Evolutionary conservation across 1,140 invertebrate genomes (phyloP).

Genomic region (Temnothorax nylanderi): DNA sequence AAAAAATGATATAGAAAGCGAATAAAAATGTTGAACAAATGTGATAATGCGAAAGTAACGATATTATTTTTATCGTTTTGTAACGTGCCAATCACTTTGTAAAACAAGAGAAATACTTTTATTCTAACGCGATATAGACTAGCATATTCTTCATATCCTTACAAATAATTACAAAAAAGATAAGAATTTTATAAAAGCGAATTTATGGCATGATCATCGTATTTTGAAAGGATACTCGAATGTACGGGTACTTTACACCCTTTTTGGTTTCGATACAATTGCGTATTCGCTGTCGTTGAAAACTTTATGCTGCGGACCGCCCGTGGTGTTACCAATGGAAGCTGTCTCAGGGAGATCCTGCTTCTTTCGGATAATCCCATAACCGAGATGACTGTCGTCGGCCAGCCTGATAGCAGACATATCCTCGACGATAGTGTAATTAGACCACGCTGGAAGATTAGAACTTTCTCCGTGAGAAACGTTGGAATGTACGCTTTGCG

Average conservation of each 20-base stretch:
- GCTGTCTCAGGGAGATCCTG: constrained; percentile 83
- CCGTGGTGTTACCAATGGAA: constrained; percentile 82
- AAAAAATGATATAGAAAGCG: constrained; percentile 56
- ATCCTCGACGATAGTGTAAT: constrained; percentile 90
- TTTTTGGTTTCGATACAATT: constrained; percentile 92
- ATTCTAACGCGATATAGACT: constrained; percentile 61
- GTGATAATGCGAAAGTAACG: neutral
- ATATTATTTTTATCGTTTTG: constrained; percentile 15
- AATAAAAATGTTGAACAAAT: constrained; percentile 15
- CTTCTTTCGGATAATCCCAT: constrained; percentile 91
- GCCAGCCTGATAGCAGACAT: constrained; percentile 89
- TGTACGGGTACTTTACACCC: constrained; percentile 86
- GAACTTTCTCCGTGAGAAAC: constrained; percentile 77
- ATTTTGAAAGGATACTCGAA: constrained; percentile 15
- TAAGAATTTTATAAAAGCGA: constrained; percentile 54
- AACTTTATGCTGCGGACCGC: constrained; percentile 88
- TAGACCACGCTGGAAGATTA: constrained; percentile 86
- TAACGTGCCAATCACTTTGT: neutral
- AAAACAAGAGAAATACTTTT: constrained; percentile 48
- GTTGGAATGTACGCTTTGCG: constrained; percentile 71
- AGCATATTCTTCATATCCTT: constrained; percentile 57
- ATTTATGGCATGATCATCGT: constrained; percentile 25
- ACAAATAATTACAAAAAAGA: constrained; percentile 18
- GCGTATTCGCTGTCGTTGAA: constrained; percentile 93
- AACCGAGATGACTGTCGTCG: constrained; percentile 92